These are phyloP conservation scores for Eutrigla gurnardus DNA, from an alignment of 2,797 vertebrate species.

Conservation along the genomic window DNA sequence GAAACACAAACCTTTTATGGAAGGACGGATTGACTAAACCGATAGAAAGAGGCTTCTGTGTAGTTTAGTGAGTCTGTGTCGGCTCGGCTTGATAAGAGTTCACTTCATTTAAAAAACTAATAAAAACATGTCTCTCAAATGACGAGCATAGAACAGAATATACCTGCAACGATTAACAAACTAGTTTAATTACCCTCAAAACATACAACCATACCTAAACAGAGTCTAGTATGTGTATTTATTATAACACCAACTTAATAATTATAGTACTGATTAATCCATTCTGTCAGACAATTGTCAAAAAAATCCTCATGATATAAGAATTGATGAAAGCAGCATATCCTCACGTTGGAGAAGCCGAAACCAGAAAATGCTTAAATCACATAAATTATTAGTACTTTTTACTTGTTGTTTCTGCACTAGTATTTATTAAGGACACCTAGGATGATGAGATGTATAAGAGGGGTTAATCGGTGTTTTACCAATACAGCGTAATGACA, in stretches of 20 bases:
- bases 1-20: constrained; percentile 11
- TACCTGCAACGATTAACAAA: neutral
- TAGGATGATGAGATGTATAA: neutral
- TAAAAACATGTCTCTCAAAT: neutral
- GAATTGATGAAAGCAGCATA: neutral
- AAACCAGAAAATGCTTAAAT: neutral
- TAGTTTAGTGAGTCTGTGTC: neutral
- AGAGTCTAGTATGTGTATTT: neutral
- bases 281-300: neutral
- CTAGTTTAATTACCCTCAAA: neutral
- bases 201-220: neutral
- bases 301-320: neutral
- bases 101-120: neutral
- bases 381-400: neutral
- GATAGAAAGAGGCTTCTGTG: neutral
- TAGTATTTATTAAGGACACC: neutral
- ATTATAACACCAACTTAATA: neutral
- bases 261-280: neutral
- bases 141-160: neutral
- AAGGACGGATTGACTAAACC: neutral
- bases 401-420: neutral
- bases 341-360: neutral
- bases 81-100: neutral
- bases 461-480: neutral
- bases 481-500: neutral